A percentile compares a stretch with the other conserved stretches of the same genome.
phyloP scores from a whole-genome alignment of 1,140 invertebrate genomes.

The Drosophila quadrilineata region DNA sequence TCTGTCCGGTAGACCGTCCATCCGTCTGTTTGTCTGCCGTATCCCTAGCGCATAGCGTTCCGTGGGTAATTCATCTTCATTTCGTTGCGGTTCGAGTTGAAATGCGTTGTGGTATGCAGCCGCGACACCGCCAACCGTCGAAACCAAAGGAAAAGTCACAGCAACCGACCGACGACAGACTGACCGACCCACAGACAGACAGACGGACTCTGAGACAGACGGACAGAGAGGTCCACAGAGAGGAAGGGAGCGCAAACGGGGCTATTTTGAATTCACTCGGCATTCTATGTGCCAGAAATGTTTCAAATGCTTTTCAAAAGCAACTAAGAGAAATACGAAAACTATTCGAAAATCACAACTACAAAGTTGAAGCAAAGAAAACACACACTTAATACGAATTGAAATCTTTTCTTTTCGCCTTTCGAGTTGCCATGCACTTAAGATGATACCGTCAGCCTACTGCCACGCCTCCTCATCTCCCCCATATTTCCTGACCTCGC shows the following conservation, averaged over 20 bases:
- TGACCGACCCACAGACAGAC: no score
- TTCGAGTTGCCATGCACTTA: constrained; percentile 57
- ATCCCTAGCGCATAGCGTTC: constrained; percentile 56
- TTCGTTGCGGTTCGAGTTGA: constrained; percentile 79
- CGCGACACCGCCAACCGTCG: constrained; percentile 42
- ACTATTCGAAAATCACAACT: constrained; percentile 16
- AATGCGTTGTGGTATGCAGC: constrained; percentile 74
- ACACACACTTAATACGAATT: constrained; percentile 32
- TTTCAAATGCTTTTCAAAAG: constrained; percentile 70
- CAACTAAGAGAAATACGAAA: constrained; percentile 39
- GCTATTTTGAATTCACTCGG: constrained; percentile 68
- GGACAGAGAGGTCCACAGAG: no score
- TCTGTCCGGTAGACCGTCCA: neutral
- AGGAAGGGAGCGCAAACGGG: neutral
- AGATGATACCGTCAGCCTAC: no score
- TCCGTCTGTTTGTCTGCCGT: neutral
- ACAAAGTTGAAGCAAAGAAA: constrained; percentile 18
- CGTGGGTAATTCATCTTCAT: constrained; percentile 79
- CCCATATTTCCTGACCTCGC: neutral
- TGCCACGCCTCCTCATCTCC: neutral
- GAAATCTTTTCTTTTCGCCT: constrained; percentile 21
- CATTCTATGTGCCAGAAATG: constrained; percentile 77
- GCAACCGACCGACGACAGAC: no score
- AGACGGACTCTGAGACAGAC: no score
- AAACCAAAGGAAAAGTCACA: no score